phyloP scores from a whole-genome alignment of 2,113 vertebrate genomes.

The Vidua chalybeata region DNA sequence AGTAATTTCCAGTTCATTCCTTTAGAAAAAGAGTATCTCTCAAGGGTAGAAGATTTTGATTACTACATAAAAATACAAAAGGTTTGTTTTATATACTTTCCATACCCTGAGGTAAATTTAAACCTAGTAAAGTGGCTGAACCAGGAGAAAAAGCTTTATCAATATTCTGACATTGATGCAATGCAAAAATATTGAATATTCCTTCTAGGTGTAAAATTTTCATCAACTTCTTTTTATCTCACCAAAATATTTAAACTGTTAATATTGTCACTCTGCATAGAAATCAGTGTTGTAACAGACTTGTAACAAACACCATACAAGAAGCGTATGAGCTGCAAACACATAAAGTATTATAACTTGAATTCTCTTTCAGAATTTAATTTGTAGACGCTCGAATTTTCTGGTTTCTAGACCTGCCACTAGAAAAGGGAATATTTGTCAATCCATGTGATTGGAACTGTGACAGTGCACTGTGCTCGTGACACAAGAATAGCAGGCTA shows the following conservation, averaged over 20 bases:
- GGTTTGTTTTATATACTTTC: not conserved
- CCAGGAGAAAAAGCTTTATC: not conserved
- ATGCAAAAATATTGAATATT: not conserved
- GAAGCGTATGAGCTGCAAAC: not conserved
- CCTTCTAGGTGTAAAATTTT: not conserved
- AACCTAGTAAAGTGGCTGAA: not conserved
- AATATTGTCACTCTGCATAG: not conserved
- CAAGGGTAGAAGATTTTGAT: conserved; percentile 10
- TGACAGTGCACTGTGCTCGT: not conserved
- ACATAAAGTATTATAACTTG: not conserved
- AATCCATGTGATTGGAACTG: not conserved
- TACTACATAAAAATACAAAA: not conserved
- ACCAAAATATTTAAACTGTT: not conserved
- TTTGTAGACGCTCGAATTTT: accelerated
- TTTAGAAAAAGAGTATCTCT: not conserved
- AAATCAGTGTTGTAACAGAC: not conserved
- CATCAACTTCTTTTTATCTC: not conserved
- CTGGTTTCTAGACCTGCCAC: not conserved
- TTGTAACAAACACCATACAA: not conserved
- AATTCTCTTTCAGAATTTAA: not conserved
- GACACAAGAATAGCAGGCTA: not conserved
- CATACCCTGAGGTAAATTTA: not conserved
- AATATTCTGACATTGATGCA: not conserved
- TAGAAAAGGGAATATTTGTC: not conserved
- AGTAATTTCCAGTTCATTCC: not conserved